phyloP scores from a whole-genome alignment of 2,113 vertebrate genomes.

The Tupaia chinensis region DNA sequence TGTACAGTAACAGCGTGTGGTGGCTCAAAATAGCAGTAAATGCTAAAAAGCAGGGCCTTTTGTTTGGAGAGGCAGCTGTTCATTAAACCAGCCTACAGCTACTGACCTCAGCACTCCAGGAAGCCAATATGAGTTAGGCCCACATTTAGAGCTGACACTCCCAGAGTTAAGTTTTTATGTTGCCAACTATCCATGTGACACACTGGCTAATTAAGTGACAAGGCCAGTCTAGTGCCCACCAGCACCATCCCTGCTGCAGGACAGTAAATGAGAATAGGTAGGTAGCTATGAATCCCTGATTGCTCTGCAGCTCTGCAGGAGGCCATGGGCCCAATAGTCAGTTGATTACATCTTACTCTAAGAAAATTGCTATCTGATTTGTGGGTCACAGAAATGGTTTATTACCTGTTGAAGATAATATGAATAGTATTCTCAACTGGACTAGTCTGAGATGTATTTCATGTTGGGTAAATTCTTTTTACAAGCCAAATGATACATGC shows the following conservation, averaged over 20 bases:
- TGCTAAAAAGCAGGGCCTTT: background rate
- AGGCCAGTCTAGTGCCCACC: rapidly evolving
- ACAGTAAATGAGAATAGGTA: rapidly evolving
- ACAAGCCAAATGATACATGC: no score
- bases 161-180: background rate
- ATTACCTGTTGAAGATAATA: no score
- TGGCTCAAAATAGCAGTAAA: background rate
- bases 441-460: no score
- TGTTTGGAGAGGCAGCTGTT: background rate
- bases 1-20: rapidly evolving
- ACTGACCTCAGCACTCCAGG: background rate
- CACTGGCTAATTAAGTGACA: background rate
- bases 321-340: background rate
- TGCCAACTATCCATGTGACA: background rate
- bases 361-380: background rate
- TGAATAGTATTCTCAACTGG: no score
- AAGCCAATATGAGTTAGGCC: background rate
- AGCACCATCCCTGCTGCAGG: rapidly evolving
- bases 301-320: background rate
- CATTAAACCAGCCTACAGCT: background rate
- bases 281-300: rapidly evolving
- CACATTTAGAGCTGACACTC: background rate
- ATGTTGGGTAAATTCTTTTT: no score
- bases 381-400: no score
- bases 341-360: background rate